These are phyloP conservation scores for Mechanitis messenoides DNA, from an alignment of 2,888 invertebrate species.

Conservation along the genomic window DNA sequence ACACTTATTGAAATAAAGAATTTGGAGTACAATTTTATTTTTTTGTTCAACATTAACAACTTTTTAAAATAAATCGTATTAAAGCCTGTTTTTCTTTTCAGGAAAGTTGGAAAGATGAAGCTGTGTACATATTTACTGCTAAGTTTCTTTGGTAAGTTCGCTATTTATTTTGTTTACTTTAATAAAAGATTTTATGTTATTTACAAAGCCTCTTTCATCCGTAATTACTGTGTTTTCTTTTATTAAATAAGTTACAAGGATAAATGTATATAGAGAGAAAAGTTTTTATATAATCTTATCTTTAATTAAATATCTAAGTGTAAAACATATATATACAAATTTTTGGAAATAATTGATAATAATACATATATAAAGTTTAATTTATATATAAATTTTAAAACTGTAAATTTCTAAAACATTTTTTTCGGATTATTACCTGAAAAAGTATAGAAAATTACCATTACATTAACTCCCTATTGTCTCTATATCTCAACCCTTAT, in stretches of 20 bases:
- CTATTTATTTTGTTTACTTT: constrained; percentile 30
- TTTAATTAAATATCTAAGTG: no score
- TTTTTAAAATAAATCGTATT: constrained; percentile 30
- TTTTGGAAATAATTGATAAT: no score
- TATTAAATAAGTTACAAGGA: constrained; percentile 2
- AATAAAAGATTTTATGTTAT: constrained; percentile 15
- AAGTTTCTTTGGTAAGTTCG: constrained; percentile 70
- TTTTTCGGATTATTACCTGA: no score
- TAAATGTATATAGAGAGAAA: neutral
- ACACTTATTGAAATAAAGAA: neutral
- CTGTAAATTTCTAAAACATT: no score
- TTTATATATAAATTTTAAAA: no score
- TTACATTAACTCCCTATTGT: no score
- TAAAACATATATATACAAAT: no score
- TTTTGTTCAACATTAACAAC: constrained; percentile 15
- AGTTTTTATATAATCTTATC: no score
- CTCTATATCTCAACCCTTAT: no score
- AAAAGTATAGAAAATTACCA: no score
- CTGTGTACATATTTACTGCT: constrained; percentile 68
- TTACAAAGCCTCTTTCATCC: constrained; percentile 2
- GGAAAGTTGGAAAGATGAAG: constrained; percentile 67
- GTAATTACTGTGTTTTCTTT: constrained; percentile 3
- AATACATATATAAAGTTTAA: no score
- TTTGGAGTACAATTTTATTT: neutral
- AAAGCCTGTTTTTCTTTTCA: constrained; percentile 51